phyloP scores from a whole-genome alignment of 2,888 invertebrate genomes.

The Cetonia aurata region DNA sequence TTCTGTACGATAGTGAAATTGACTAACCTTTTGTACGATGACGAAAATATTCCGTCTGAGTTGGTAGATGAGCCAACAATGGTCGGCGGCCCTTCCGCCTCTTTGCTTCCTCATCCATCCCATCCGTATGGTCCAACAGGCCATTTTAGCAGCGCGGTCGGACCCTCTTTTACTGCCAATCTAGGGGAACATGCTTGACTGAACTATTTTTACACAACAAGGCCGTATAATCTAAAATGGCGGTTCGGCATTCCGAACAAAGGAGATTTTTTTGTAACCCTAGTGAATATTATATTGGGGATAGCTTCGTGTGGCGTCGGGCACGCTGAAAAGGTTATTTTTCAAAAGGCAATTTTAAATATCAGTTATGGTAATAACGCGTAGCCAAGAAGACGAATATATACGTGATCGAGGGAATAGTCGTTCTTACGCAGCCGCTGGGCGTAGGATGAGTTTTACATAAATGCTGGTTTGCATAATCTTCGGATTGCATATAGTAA shows the following conservation, averaged over 20 bases:
- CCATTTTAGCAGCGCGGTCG: conserved; percentile 58
- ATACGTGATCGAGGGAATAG: conserved; percentile 7
- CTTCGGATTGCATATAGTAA: conserved; percentile 6
- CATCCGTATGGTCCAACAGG: conserved; percentile 58
- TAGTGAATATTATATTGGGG: conserved; percentile 51
- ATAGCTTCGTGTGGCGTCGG: conserved; percentile 51
- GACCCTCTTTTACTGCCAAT: conserved; percentile 62
- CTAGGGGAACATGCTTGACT: conserved; percentile 65
- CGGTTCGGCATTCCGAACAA: conserved; percentile 60
- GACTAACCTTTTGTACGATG: neutral
- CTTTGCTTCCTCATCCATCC: conserved; percentile 56
- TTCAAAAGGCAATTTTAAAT: conserved; percentile 51
- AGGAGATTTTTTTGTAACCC: conserved; percentile 57
- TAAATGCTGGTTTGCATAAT: conserved; percentile 27
- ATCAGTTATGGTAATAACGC: conserved; percentile 36
- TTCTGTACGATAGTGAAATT: too few species aligned
- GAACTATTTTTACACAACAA: conserved; percentile 66
- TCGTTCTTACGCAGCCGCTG: neutral
- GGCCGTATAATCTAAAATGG: conserved; percentile 64
- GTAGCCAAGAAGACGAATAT: neutral
- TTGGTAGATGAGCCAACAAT: conserved; percentile 52
- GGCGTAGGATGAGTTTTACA: conserved; percentile 33
- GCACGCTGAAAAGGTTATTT: conserved; percentile 51
- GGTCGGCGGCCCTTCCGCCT: conserved; percentile 60
- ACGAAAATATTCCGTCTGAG: conserved; percentile 49